Conservation (phyloP, 2,797 vertebrate genomes). For the Stomatorhinus walkeri region DNA sequence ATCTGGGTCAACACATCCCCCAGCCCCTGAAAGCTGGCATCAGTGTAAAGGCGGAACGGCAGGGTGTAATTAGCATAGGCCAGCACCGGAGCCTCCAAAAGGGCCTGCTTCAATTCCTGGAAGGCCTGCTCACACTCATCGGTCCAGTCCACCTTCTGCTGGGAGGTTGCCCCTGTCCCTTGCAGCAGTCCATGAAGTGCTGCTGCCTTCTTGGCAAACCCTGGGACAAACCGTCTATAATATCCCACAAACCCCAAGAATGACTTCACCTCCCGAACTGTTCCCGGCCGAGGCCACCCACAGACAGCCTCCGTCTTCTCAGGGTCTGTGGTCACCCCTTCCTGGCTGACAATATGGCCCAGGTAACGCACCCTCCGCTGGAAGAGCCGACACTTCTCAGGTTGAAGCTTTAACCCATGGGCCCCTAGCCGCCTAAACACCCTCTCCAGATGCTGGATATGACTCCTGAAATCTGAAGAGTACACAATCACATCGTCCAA, state of each 20-base stretch:
- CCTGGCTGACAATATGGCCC: neutral
- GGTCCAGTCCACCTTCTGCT: neutral
- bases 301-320: too few species aligned
- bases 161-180: neutral
- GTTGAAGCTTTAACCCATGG: neutral
- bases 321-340: neutral
- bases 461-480: neutral
- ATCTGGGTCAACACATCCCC: conserved; percentile 16
- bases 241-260: too few species aligned
- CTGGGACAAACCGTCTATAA: too few species aligned
- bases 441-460: neutral
- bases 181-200: neutral
- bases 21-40: conserved; percentile 5
- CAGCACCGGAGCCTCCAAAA: neutral
- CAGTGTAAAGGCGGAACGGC: conserved; percentile 13
- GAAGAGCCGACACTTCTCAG: neutral
- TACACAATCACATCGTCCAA: conserved; percentile 20
- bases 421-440: neutral
- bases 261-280: too few species aligned
- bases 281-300: too few species aligned
- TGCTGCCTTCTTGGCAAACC: neutral
- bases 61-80: neutral
- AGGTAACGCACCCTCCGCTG: neutral
- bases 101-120: neutral
- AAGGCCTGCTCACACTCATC: neutral